These are phyloP conservation scores for Cotesia glomerata DNA, from an alignment of 1,140 invertebrate species.

Conservation along the genomic window DNA sequence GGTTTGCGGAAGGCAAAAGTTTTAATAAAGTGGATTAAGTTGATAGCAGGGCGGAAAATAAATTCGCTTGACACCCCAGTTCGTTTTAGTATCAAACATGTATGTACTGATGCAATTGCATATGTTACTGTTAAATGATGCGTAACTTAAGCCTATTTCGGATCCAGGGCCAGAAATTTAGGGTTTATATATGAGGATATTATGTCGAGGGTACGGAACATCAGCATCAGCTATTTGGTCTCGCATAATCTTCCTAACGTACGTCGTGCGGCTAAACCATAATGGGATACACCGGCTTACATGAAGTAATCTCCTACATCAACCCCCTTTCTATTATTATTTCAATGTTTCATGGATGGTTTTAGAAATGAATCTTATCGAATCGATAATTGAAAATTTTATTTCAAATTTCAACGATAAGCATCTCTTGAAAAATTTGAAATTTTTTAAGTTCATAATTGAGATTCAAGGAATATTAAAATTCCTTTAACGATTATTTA, in stretches of 20 bases:
- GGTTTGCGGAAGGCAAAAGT: too few species aligned
- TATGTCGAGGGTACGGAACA: background rate
- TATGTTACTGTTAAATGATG: slow-evolving; percentile 42
- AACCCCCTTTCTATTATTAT: background rate
- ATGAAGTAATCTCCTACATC: slow-evolving; percentile 49
- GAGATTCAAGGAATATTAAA: too few species aligned
- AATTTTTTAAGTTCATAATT: too few species aligned
- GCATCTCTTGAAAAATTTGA: too few species aligned
- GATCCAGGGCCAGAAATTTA: background rate
- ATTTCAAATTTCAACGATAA: too few species aligned
- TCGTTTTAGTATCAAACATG: slow-evolving; percentile 9
- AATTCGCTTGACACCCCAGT: background rate
- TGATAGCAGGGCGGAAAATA: background rate
- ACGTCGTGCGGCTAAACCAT: slow-evolving; percentile 45
- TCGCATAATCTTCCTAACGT: slow-evolving; percentile 49
- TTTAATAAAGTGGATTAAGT: background rate
- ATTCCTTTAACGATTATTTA: too few species aligned
- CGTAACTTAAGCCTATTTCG: slow-evolving; percentile 46
- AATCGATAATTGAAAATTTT: background rate
- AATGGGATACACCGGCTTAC: slow-evolving; percentile 52
- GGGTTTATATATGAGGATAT: slow-evolving; percentile 3
- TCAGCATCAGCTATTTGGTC: slow-evolving; percentile 1
- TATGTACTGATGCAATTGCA: slow-evolving; percentile 26
- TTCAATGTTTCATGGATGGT: background rate
- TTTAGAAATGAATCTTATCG: background rate